Evolutionary conservation across 30 jellyfish, hydroid and myxozoan species (phyloP).

Genomic region (Rhopilema esculentum): DNA sequence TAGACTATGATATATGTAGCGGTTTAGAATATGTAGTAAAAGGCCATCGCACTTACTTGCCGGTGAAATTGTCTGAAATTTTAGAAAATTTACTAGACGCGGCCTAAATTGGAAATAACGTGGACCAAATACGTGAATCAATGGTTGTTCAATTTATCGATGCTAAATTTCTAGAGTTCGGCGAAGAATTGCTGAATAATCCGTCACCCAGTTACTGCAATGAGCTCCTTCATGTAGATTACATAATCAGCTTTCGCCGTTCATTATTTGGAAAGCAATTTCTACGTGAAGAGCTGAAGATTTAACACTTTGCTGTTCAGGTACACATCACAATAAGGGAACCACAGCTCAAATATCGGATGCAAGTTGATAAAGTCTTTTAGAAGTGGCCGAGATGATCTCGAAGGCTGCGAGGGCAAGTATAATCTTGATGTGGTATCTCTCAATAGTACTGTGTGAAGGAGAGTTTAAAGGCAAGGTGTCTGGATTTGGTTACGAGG

Average conservation of each 20-base stretch:
- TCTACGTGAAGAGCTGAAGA: neutral
- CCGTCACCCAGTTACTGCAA: too few relatives aligned
- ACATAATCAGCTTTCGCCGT: too few relatives aligned
- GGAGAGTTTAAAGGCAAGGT: constrained; percentile 50
- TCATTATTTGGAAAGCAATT: too few relatives aligned
- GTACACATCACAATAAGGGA: too few relatives aligned
- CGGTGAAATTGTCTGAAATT: neutral
- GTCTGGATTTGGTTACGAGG: constrained; percentile 15
- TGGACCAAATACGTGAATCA: too few relatives aligned
- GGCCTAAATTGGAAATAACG: neutral
- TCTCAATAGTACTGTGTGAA: neutral
- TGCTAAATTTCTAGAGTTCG: too few relatives aligned
- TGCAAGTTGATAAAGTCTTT: neutral
- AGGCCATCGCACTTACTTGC: neutral
- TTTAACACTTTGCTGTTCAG: too few relatives aligned
- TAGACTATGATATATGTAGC: too few relatives aligned
- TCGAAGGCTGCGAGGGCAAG: neutral
- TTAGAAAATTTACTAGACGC: neutral
- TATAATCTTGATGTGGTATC: neutral
- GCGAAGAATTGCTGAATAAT: too few relatives aligned
- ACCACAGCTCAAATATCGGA: neutral
- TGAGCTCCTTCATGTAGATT: too few relatives aligned
- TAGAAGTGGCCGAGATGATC: neutral
- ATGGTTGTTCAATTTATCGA: too few relatives aligned
- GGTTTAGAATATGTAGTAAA: too few relatives aligned